Percentiles rank a stretch among this genome's conserved stretches.
phyloP scores from a whole-genome alignment of 2,888 invertebrate species.

The Agrypnus murinus region DNA sequence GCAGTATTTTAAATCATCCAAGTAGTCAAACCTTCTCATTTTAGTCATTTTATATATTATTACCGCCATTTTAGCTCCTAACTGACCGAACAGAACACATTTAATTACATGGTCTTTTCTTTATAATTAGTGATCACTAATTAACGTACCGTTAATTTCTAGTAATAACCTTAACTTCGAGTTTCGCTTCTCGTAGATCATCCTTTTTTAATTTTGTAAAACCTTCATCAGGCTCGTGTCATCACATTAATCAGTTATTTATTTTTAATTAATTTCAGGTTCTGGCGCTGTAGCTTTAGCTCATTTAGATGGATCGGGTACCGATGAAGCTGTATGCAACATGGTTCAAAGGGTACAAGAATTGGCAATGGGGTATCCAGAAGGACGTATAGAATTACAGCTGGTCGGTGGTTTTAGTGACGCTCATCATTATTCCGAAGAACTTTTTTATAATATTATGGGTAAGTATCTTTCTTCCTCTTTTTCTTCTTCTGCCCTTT shows the following conservation, averaged over 20 bases:
- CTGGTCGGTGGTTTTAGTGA: slow-evolving; percentile 94
- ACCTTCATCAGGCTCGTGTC: slow-evolving; percentile 2
- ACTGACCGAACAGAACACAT: too few relatives aligned
- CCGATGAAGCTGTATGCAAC: slow-evolving; percentile 86
- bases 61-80: too few relatives aligned
- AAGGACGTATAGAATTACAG: slow-evolving; percentile 92
- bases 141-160: background rate
- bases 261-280: slow-evolving; percentile 72
- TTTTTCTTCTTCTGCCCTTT: too few relatives aligned
- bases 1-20: too few relatives aligned
- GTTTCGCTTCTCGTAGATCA: too few relatives aligned
- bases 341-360: slow-evolving; percentile 92
- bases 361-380: slow-evolving; percentile 88
- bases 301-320: slow-evolving; percentile 89
- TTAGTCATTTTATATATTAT: too few relatives aligned
- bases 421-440: slow-evolving; percentile 89
- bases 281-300: slow-evolving; percentile 92
- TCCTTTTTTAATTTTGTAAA: too few relatives aligned
- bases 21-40: too few relatives aligned
- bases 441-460: slow-evolving; percentile 91
- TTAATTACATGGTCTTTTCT: too few relatives aligned
- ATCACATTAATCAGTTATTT: too few relatives aligned
- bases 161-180: too few relatives aligned
- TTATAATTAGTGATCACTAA: slow-evolving; percentile 1
- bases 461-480: slow-evolving; percentile 79